phyloP scores from a whole-genome alignment of 2,797 vertebrate species.

The Lemur catta region DNA sequence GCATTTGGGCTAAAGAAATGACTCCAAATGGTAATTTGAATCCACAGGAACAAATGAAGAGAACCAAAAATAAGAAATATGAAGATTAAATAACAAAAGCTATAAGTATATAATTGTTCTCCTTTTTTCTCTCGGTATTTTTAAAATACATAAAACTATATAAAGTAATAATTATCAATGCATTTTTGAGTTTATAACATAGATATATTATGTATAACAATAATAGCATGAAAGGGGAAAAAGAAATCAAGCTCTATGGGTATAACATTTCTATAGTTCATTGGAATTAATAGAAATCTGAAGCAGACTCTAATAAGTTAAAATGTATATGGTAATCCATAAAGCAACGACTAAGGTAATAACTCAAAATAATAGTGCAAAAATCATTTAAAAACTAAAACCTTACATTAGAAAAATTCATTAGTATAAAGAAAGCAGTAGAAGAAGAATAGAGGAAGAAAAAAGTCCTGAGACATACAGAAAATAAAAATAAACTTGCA shows the following conservation, averaged over 20 bases:
- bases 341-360: not conserved
- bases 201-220: not conserved
- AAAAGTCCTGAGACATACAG: not conserved
- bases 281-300: not conserved
- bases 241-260: not conserved
- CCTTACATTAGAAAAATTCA: not conserved
- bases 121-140: not conserved
- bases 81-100: not conserved
- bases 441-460: not conserved
- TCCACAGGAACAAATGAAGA: not conserved
- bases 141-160: constrained; percentile 5
- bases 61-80: not conserved
- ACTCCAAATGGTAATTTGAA: not conserved
- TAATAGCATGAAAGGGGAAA: not conserved
- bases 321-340: not conserved
- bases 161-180: not conserved
- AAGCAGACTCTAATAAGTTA: not conserved
- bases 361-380: constrained; percentile 1
- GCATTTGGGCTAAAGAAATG: not conserved
- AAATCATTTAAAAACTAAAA: not conserved
- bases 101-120: not conserved
- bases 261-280: not conserved
- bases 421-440: not conserved
- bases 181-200: not conserved
- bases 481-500: not conserved